Percentiles rank a stretch among this genome's conserved stretches.
Conservation (phyloP, 2,888 invertebrate species). For the Drosophila acutilabella region DNA sequence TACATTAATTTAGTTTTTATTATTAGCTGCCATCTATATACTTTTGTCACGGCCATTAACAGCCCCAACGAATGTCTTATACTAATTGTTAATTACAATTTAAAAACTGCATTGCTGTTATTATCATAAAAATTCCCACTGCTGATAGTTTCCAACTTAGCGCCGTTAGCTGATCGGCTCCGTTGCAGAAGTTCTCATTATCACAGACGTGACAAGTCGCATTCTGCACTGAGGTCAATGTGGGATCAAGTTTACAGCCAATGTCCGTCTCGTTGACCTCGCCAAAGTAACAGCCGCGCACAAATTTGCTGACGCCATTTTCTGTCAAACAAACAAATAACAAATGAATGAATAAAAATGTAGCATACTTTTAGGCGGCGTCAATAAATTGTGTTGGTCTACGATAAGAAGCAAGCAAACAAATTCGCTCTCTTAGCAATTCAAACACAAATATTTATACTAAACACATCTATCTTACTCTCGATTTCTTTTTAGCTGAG, state of each 20-base stretch:
- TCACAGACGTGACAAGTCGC: constrained; percentile 77
- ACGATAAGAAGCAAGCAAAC: background rate
- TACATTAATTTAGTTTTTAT: constrained; percentile 70
- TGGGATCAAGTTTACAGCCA: constrained; percentile 78
- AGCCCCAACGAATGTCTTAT: constrained; percentile 32
- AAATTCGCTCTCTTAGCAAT: background rate
- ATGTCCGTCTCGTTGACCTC: constrained; percentile 76
- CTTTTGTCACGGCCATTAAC: constrained; percentile 53
- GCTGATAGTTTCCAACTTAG: constrained; percentile 36
- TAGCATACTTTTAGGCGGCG: constrained; percentile 62
- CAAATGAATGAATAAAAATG: constrained; percentile 16
- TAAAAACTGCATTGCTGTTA: constrained; percentile 1
- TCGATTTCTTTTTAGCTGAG: no score
- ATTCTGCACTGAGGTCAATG: constrained; percentile 63
- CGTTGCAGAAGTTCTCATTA: constrained; percentile 77
- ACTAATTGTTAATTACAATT: constrained; percentile 25
- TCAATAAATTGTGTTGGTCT: constrained; percentile 3
- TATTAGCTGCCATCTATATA: constrained; percentile 56
- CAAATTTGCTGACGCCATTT: constrained; percentile 67
- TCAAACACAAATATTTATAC: background rate
- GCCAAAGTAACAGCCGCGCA: constrained; percentile 81
- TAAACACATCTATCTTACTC: no score
- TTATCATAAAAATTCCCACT: constrained; percentile 28
- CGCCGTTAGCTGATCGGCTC: constrained; percentile 29
- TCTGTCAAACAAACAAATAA: constrained; percentile 56